Conservation (phyloP, 2,797 vertebrate genomes). For the Argyrosomus regius region DNA sequence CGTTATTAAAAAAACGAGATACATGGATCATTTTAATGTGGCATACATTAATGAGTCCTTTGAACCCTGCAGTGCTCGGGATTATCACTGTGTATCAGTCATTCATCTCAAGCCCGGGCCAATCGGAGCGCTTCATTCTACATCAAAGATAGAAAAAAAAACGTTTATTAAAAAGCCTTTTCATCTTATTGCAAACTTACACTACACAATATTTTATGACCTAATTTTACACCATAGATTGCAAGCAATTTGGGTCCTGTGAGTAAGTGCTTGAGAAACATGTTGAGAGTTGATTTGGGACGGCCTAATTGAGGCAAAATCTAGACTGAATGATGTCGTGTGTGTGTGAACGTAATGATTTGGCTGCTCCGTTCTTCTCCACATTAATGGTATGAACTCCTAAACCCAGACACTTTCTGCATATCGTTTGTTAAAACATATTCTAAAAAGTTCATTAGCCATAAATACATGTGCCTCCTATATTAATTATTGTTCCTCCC, state of each 20-base stretch:
- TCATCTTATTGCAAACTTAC: slow-evolving; percentile 69
- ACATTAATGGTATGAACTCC: slow-evolving; percentile 41
- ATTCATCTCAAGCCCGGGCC: slow-evolving; percentile 57
- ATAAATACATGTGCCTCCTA: background rate
- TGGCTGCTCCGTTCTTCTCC: slow-evolving; percentile 30
- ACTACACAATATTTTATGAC: slow-evolving; percentile 69
- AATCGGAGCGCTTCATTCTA: slow-evolving; percentile 45
- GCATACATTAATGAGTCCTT: slow-evolving; percentile 62
- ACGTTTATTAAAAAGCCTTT: slow-evolving; percentile 58
- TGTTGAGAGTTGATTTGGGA: slow-evolving; percentile 37
- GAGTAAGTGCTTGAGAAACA: slow-evolving; percentile 24
- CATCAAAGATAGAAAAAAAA: slow-evolving; percentile 62
- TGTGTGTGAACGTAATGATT: slow-evolving; percentile 46
- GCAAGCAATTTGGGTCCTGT: slow-evolving; percentile 43
- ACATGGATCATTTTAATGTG: slow-evolving; percentile 43
- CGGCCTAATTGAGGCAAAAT: slow-evolving; percentile 54
- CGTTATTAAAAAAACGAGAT: slow-evolving; percentile 54
- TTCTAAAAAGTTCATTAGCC: slow-evolving; percentile 9
- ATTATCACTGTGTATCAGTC: slow-evolving; percentile 69
- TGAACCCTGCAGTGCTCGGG: slow-evolving; percentile 64
- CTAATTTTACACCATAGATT: slow-evolving; percentile 64
- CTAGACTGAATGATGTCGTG: slow-evolving; percentile 12
- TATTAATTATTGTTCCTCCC: background rate
- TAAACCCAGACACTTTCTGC: slow-evolving; percentile 13
- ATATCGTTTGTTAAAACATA: background rate